Base-by-base conservation (phyloP, 2,113 vertebrate genomes). In the Periophthalmus modestus region DNA sequence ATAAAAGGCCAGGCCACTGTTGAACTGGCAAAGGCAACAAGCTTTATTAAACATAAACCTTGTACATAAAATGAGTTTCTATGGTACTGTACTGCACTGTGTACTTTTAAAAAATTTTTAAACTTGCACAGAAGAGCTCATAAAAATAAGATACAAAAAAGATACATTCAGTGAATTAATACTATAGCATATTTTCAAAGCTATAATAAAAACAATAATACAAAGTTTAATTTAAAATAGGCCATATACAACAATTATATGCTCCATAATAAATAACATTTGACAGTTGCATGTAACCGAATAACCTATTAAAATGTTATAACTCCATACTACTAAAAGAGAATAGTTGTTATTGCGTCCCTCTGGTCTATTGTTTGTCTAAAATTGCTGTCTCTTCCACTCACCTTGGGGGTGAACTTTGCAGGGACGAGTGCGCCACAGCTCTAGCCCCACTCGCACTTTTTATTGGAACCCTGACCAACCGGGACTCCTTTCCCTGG, bases 401-500 rank as follows among this genome's bases (percentile, higher is more conserved):
- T 89, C 81, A 94, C 94, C 92, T 83, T 66, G 46, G 54, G 77
- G 79, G 65, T 66, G 81, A 89, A 90, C 77, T 86, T 87, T 78
- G 80, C 88, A 86, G 63, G 80, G 83, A 91, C 86, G 72, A 89
- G 78, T 66, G 84, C 66, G 69, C 69, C 74, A n/a, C 66, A 39
- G 14, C 1, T 15, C 11, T 3, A 0, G 16, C 62, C 14, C 79
- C 14, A 34, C 66, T 68, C 50, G 55, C 83, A 71, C 57, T 5
- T 82, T 93, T 88, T 85, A 87, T 89, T 6, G 19, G 23, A 1
- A 18, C 68, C 66, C 57, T 33, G 52, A 52, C 28, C 5, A 24
- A 74, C 91, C 84, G 92, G 93, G 21, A 91, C 94, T 94, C 92
- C 92, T 93, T 94, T 83, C 66, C 50, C 50, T 5, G 34, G 77